These are phyloP conservation scores for Sebastolobus altivelis DNA, from an alignment of 2,797 vertebrate genomes.

Conservation along the genomic window DNA sequence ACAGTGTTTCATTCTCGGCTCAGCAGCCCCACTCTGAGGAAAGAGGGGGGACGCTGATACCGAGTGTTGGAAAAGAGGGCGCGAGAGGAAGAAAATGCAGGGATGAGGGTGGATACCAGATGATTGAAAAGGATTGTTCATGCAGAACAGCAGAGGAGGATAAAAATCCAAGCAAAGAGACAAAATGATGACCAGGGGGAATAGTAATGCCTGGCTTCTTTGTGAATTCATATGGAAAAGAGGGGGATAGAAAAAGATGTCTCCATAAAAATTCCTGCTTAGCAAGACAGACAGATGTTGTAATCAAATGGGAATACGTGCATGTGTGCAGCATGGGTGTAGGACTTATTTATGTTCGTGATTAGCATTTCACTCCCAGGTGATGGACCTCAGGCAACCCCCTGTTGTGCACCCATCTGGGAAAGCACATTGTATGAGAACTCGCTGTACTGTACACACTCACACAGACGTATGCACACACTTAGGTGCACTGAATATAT, in stretches of 20 bases:
- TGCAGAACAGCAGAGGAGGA: slow-evolving; percentile 34
- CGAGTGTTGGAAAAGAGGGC: background rate
- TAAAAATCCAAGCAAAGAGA: slow-evolving; percentile 32
- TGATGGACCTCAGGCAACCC: slow-evolving; percentile 56
- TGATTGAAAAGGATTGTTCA: slow-evolving; percentile 59
- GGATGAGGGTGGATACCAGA: slow-evolving; percentile 24
- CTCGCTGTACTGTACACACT: no score
- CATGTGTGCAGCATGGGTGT: slow-evolving; percentile 3
- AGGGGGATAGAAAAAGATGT: background rate
- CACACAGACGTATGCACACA: background rate
- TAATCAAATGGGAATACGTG: slow-evolving; percentile 44
- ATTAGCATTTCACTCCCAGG: slow-evolving; percentile 65
- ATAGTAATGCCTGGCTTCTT: slow-evolving; percentile 26
- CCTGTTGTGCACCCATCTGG: slow-evolving; percentile 61
- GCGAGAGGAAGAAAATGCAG: background rate
- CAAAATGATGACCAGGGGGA: slow-evolving; percentile 55
- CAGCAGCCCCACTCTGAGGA: slow-evolving; percentile 65
- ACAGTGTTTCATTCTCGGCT: slow-evolving; percentile 45
- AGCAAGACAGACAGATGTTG: slow-evolving; percentile 50
- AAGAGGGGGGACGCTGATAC: slow-evolving; percentile 7
- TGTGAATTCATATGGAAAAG: slow-evolving; percentile 28
- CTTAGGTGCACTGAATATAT: slow-evolving; percentile 3
- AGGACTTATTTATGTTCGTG: slow-evolving; percentile 48
- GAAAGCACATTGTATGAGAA: slow-evolving; percentile 4
- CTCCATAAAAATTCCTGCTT: slow-evolving; percentile 35